These are phyloP conservation scores for Opisthograptis luteolata DNA, from an alignment of 2,888 invertebrate genomes.

Conservation along the genomic window DNA sequence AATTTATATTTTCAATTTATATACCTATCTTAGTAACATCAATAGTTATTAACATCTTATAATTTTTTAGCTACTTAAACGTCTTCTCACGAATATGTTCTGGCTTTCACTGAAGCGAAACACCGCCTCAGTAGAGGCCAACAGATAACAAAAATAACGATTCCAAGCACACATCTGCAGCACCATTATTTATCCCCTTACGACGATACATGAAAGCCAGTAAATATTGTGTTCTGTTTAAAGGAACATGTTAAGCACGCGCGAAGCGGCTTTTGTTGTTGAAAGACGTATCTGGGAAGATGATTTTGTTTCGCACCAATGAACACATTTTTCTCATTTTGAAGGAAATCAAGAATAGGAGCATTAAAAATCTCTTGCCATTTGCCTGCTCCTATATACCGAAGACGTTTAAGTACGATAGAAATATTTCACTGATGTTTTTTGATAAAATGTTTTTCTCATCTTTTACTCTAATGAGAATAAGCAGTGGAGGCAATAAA, in stretches of 20 bases:
- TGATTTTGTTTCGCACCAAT: conserved; percentile 75
- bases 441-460: conserved; percentile 65
- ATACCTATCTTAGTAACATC: no score
- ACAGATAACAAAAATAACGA: no score
- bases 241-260: conserved; percentile 75
- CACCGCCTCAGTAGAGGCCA: conserved; percentile 53
- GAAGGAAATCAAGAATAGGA: conserved; percentile 67
- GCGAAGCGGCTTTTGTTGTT: conserved; percentile 69
- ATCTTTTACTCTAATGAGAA: conserved; percentile 70
- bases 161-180: conserved; percentile 62
- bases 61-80: no score
- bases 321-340: conserved; percentile 75
- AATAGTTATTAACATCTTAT: no score
- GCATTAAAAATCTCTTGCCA: conserved; percentile 66
- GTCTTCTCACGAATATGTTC: conserved; percentile 57
- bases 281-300: conserved; percentile 72
- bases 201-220: conserved; percentile 65
- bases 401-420: conserved; percentile 53
- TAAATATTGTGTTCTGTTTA: conserved; percentile 68
- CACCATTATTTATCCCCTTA: conserved; percentile 71
- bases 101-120: conserved; percentile 48
- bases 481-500: conserved; percentile 66
- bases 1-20: no score
- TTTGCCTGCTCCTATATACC: conserved; percentile 60
- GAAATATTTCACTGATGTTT: conserved; percentile 60